Conservation (phyloP, 2,113 vertebrate genomes). For the Poeciliopsis turrubarensis region DNA sequence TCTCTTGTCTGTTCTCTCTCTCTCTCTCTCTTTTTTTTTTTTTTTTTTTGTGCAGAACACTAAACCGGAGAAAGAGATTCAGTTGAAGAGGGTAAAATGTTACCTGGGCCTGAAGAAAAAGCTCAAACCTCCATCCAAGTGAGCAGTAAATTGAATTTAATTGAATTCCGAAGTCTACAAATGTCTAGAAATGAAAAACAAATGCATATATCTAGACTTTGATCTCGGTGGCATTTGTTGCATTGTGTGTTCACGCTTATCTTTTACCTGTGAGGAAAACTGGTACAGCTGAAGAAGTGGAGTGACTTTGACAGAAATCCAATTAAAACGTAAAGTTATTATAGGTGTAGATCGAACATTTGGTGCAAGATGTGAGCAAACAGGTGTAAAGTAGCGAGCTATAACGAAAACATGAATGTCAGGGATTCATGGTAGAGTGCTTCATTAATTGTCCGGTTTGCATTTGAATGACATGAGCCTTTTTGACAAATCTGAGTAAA, state of each 20-base stretch:
- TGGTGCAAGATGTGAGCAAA: not conserved
- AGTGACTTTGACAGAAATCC: not conserved
- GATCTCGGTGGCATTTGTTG: not conserved
- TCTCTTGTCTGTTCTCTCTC: not conserved
- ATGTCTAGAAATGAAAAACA: not conserved
- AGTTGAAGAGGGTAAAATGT: constrained; percentile 85
- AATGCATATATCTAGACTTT: too few relatives aligned
- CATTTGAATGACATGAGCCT: not conserved
- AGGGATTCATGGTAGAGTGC: not conserved
- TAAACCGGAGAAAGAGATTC: constrained; percentile 88
- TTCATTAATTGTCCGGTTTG: not conserved
- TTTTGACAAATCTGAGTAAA: constrained; percentile 3
- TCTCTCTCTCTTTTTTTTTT: not conserved
- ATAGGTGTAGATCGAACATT: not conserved
- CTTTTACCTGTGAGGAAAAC: not conserved
- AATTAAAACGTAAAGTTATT: not conserved
- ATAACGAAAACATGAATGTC: not conserved
- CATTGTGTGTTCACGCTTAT: not conserved
- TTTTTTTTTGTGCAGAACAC: constrained; percentile 77
- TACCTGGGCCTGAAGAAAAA: constrained; percentile 93
- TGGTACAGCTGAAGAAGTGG: not conserved
- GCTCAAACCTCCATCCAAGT: constrained; percentile 86
- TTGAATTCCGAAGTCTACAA: not conserved
- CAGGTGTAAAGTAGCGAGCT: not conserved
- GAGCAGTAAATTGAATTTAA: constrained; percentile 10